phyloP scores from a whole-genome alignment of 2,797 vertebrate species.

The Mastacembelus armatus region DNA sequence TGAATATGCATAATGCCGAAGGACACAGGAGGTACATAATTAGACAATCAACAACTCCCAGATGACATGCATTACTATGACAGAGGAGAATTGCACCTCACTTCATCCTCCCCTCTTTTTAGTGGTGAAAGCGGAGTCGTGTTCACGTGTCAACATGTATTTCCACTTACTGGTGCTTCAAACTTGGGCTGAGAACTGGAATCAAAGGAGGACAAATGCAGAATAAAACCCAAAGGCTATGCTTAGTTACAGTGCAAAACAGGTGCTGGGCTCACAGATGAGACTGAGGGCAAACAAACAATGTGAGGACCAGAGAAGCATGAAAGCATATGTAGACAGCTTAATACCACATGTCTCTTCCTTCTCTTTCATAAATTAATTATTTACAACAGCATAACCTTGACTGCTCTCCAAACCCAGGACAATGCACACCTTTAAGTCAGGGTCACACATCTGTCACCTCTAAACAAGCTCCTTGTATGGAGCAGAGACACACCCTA shows the following conservation, averaged over 20 bases:
- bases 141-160: constrained; percentile 49
- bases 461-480: constrained; percentile 56
- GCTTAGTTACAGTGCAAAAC: constrained; percentile 30
- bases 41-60: constrained; percentile 83
- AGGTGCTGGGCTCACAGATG: constrained; percentile 14
- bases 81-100: constrained; percentile 56
- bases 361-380: constrained; percentile 68
- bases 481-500: constrained; percentile 76
- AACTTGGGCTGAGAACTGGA: constrained; percentile 39
- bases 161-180: constrained; percentile 55
- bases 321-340: constrained; percentile 32
- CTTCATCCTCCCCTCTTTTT: constrained; percentile 59
- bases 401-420: constrained; percentile 68
- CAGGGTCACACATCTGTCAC: constrained; percentile 80
- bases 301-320: constrained; percentile 31
- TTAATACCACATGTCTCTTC: constrained; percentile 39
- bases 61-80: constrained; percentile 61
- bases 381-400: constrained; percentile 79
- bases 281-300: constrained; percentile 31
- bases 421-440: constrained; percentile 63
- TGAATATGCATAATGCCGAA: constrained; percentile 85
- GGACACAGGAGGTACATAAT: constrained; percentile 82
- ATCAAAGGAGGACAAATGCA: constrained; percentile 24
- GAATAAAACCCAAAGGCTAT: constrained; percentile 22
- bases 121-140: constrained; percentile 53